Percentiles rank a stretch among this genome's conserved stretches.
phyloP scores from a whole-genome alignment of 1,140 invertebrate genomes.

The Euglossa dilemma region DNA sequence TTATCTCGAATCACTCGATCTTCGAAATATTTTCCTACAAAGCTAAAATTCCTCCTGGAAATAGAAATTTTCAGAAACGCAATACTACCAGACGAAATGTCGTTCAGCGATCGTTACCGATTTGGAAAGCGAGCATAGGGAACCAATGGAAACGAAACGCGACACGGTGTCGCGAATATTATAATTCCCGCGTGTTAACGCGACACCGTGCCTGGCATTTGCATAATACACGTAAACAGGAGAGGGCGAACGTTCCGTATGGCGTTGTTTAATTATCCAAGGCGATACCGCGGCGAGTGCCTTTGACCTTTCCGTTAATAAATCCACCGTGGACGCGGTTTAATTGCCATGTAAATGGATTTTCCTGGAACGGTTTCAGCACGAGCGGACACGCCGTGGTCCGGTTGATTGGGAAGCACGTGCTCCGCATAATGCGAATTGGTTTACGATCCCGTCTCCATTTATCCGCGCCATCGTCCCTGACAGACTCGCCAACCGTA shows the following conservation, averaged over 20 bases:
- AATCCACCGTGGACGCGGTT: slow-evolving; percentile 46
- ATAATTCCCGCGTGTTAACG: slow-evolving; percentile 6
- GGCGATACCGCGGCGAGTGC: slow-evolving; percentile 17
- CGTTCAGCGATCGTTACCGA: neutral
- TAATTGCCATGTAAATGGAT: slow-evolving; percentile 67
- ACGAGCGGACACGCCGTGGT: slow-evolving; percentile 32
- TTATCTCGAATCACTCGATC: too few relatives aligned
- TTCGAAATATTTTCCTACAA: too few relatives aligned
- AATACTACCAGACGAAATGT: neutral
- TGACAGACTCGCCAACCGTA: neutral
- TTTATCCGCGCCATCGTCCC: slow-evolving; percentile 27
- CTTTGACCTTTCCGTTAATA: slow-evolving; percentile 63
- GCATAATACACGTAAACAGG: slow-evolving; percentile 33
- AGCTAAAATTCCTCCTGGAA: too few relatives aligned
- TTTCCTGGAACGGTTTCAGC: slow-evolving; percentile 52
- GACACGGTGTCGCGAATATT: neutral
- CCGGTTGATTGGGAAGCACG: slow-evolving; percentile 52
- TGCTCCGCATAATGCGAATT: slow-evolving; percentile 60
- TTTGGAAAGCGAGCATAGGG: neutral
- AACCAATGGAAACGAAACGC: neutral
- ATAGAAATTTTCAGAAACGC: neutral
- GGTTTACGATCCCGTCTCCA: slow-evolving; percentile 37
- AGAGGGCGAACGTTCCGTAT: slow-evolving; percentile 9
- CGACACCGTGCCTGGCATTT: neutral
- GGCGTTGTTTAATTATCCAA: slow-evolving; percentile 51